Evolutionary conservation across 2,888 invertebrate genomes (phyloP), one percentile per base, ranked within the genome.

Genomic region (Lamellibrachia satsuma): DNA sequence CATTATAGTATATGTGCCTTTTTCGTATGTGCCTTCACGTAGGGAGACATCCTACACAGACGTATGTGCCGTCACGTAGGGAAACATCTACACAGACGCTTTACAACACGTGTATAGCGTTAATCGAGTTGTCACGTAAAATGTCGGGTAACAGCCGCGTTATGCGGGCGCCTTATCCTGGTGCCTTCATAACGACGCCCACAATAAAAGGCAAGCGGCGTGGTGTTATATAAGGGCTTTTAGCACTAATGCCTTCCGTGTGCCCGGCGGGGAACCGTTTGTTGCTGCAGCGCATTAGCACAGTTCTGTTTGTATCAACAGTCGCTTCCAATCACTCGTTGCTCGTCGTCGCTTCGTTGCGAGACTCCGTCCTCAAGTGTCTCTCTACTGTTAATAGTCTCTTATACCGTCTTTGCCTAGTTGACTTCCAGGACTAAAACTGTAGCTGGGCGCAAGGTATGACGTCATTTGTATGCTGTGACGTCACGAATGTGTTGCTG

Each of bases 221-320:
- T 22, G 75, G 22, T 75, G 75, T 75, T 75, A 75, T 75, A 22
- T 75, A 75, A 75, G 75, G 75, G 75, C 75, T 75, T 75, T 75
- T 75, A 75, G 75, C 75, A n/a, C n/a, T 75, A 75, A 75, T 75
- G 75, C 75, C 75, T 75, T 15, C 75, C 75, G 4, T 22, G 75
- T 75, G 22, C 4, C 22, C 75, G 6, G 22, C 15, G 75, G 75
- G 75, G 22, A 75, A 75, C 15, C 75, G 75, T 75, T 75, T 75
- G 75, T 75, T 75, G 22, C 15, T 75, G 75, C 75, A 75, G n/a
- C 22, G 55, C 55, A 9, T 55, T 55, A 55, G 55, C 55, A 9
- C 55, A 55, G 75, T 75, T 75, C 22, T 75, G 75, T 75, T 75
- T 75, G 75, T 75, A n/a, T 75, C 75, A 75, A 75, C 75, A 75